These are phyloP conservation scores for Trilocha varians DNA, from an alignment of 2,888 invertebrate species.

Conservation along the genomic window DNA sequence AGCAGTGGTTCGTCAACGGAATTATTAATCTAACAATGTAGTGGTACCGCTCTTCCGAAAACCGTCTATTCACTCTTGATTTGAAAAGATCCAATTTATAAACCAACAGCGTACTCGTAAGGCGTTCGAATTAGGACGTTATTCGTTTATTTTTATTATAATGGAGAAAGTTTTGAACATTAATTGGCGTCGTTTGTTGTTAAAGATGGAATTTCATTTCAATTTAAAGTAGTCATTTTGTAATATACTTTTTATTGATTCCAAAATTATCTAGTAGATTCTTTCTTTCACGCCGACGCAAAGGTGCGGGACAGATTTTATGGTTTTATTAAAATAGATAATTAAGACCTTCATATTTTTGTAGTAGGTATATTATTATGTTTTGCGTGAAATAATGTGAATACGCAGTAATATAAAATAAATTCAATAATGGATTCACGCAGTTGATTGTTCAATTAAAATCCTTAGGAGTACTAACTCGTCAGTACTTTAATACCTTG, in stretches of 20 bases:
- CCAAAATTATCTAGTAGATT: neutral
- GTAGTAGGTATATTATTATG: too few species aligned
- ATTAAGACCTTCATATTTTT: too few species aligned
- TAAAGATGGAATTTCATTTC: neutral
- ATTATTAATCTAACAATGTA: neutral
- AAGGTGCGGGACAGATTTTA: neutral
- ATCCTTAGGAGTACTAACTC: too few species aligned
- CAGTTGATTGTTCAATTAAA: too few species aligned
- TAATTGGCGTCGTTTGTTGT: neutral
- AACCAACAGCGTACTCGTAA: neutral
- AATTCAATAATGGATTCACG: too few species aligned
- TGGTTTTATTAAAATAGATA: too few species aligned
- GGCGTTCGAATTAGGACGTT: neutral
- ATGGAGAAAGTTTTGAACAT: slow-evolving; percentile 1
- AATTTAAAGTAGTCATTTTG: neutral
- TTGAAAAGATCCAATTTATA: slow-evolving; percentile 5
- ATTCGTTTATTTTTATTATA: neutral
- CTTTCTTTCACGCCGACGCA: neutral
- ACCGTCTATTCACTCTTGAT: slow-evolving; percentile 4
- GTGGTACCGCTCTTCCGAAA: slow-evolving; percentile 1
- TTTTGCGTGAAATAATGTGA: too few species aligned
- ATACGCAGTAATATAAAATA: too few species aligned
- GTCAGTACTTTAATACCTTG: too few species aligned
- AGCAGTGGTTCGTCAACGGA: neutral
- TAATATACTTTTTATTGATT: neutral